Conservation (phyloP, 2,888 invertebrate species). For the Metalampra italica region DNA sequence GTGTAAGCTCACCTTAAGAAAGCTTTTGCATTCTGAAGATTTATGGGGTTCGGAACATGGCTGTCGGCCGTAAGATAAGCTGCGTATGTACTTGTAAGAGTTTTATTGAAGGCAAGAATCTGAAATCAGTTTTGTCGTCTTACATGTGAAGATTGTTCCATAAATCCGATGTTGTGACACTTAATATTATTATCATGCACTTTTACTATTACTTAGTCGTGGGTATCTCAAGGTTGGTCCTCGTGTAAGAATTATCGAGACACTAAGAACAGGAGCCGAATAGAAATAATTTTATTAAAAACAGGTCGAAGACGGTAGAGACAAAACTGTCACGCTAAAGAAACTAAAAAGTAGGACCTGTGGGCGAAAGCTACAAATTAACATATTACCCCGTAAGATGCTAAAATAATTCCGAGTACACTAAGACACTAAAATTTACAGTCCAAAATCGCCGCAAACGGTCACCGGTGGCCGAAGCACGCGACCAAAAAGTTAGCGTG, state of each 20-base stretch:
- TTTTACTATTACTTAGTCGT: too few relatives aligned
- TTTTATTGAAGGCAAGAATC: neutral
- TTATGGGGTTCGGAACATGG: constrained; percentile 13
- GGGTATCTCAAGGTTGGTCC: too few relatives aligned
- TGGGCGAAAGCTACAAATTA: neutral
- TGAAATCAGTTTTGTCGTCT: neutral
- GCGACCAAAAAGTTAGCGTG: constrained; percentile 67
- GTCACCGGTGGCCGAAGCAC: constrained; percentile 38
- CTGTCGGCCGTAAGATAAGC: neutral
- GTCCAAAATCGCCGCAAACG: constrained; percentile 49
- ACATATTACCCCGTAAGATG: neutral
- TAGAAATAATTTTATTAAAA: too few relatives aligned
- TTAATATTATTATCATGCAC: too few relatives aligned
- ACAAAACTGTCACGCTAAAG: too few relatives aligned
- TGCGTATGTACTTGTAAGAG: neutral
- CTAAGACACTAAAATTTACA: constrained; percentile 37
- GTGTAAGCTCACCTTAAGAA: constrained; percentile 33
- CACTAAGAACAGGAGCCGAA: too few relatives aligned
- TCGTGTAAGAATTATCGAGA: too few relatives aligned
- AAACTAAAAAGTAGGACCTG: too few relatives aligned
- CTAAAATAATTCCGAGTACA: constrained; percentile 5
- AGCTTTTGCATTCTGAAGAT: constrained; percentile 9
- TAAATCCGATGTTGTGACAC: too few relatives aligned
- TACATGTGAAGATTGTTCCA: too few relatives aligned
- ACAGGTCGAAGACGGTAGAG: too few relatives aligned